Evolutionary conservation across 1,140 invertebrate genomes (phyloP).

Genomic region (Aphidius gifuensis): DNA sequence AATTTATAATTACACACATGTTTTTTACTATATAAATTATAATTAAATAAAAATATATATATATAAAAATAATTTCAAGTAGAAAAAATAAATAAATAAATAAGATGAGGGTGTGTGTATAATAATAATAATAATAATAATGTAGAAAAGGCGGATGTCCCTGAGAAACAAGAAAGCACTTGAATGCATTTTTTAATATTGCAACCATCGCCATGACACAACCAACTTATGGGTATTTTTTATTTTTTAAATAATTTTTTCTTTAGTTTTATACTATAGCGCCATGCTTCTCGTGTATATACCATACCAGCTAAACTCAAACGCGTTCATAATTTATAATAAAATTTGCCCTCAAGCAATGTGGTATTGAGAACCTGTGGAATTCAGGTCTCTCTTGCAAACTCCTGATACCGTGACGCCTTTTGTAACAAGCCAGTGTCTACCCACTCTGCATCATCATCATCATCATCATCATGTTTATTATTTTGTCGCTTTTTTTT

Average conservation of each 20-base stretch:
- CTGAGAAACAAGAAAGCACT: slow-evolving; percentile 27
- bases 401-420: slow-evolving; percentile 14
- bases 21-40: background rate
- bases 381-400: slow-evolving; percentile 15
- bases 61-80: background rate
- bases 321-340: slow-evolving; percentile 10
- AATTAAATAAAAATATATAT: background rate
- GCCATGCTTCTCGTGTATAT: background rate
- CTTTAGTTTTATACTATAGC: background rate
- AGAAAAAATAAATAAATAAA: background rate
- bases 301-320: slow-evolving; percentile 1
- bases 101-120: background rate
- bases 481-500: background rate
- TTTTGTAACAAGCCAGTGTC: slow-evolving; percentile 13
- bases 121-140: background rate
- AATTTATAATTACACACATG: background rate
- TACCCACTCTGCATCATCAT: slow-evolving; percentile 1
- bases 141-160: slow-evolving; percentile 21
- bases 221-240: too few relatives aligned
- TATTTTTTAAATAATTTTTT: too few relatives aligned
- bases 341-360: too few relatives aligned
- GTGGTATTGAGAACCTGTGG: background rate
- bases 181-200: background rate
- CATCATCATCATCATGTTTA: slow-evolving; percentile 11
- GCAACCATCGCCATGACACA: background rate